Conservation (phyloP, 1,140 invertebrate species). For the Anoplolepis gracilipes region DNA sequence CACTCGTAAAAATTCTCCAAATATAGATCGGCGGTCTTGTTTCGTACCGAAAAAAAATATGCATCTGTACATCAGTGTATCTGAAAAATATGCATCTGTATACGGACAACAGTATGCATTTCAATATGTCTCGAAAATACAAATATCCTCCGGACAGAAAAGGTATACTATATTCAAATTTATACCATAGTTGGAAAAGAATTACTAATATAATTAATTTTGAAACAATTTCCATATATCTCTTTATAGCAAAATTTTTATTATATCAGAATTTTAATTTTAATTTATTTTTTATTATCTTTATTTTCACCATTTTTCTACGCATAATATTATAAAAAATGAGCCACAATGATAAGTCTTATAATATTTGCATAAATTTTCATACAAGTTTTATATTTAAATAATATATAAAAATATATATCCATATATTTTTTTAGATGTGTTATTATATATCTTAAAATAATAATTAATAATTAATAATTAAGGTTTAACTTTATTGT, state of each 20-base stretch:
- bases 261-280: too few species aligned
- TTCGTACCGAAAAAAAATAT: slow-evolving; percentile 5
- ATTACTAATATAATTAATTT: slow-evolving; percentile 4
- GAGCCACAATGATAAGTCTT: background rate
- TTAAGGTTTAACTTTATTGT: background rate
- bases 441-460: background rate
- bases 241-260: too few species aligned
- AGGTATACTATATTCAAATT: background rate
- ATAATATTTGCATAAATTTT: background rate
- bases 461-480: slow-evolving; percentile 15
- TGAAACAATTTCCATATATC: too few species aligned
- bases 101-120: background rate
- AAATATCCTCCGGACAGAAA: background rate
- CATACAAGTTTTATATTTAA: background rate
- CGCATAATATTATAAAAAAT: background rate
- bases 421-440: background rate
- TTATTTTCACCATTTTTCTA: background rate
- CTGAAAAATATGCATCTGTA: background rate
- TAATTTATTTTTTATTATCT: too few species aligned
- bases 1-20: slow-evolving; percentile 25
- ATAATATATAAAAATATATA: too few species aligned
- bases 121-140: background rate
- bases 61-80: background rate
- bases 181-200: background rate
- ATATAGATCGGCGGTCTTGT: background rate